These are phyloP conservation scores for Pomatostomus ruficeps DNA, from an alignment of 2,113 vertebrate species.

Conservation along the genomic window DNA sequence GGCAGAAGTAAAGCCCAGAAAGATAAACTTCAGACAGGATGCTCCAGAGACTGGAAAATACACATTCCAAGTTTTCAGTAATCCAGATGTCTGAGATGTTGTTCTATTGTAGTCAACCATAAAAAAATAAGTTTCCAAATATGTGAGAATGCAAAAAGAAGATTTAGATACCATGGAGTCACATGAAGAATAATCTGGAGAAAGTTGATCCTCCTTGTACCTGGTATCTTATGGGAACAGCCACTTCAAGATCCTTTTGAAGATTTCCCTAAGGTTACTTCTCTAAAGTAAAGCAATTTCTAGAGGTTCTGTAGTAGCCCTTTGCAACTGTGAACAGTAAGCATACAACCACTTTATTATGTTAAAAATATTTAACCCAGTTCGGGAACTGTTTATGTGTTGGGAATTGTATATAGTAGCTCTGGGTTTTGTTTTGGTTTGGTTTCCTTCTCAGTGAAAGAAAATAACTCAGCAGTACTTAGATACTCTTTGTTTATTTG, in stretches of 20 bases:
- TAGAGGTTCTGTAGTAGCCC: background rate
- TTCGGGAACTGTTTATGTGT: background rate
- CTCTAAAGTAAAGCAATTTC: background rate
- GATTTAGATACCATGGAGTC: background rate
- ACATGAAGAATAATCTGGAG: background rate
- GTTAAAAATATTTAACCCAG: background rate
- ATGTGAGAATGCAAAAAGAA: background rate
- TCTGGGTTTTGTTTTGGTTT: background rate
- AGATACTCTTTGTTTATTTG: background rate
- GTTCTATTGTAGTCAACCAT: background rate
- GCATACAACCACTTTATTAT: background rate
- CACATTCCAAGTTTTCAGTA: background rate
- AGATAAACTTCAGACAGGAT: background rate
- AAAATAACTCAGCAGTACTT: background rate
- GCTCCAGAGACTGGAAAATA: background rate
- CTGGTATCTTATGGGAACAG: background rate
- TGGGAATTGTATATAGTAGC: background rate
- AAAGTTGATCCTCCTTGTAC: background rate
- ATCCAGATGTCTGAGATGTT: background rate
- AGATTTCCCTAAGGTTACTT: background rate
- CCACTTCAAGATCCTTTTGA: background rate
- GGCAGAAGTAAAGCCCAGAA: background rate
- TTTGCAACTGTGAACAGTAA: background rate
- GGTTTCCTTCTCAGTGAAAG: background rate
- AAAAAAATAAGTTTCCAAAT: background rate